Evolutionary conservation across 2,113 vertebrate species (phyloP), one percentile per base, ranked within the genome.

Genomic region (Tonatia bakeri): DNA sequence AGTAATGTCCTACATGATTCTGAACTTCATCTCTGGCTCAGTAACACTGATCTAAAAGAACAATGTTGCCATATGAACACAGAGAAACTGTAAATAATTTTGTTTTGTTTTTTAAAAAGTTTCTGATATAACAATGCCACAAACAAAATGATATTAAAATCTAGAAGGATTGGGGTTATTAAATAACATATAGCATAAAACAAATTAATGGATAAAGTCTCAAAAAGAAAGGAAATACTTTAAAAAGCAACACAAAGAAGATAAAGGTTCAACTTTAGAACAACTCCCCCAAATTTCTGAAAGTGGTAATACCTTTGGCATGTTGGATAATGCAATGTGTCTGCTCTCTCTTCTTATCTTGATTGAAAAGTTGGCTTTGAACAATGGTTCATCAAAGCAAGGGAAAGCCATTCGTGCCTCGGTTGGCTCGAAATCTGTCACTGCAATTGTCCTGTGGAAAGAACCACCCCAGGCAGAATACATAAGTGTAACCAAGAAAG

Each of bases 371-470:
- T 94, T 65, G 0, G 98, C 98, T 97, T 99, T 99, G 98, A 99
- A 98, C 2, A 98, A 97, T 14, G 98, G 98, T 92, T 99, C 98
- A 24, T 99, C 98, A 72, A 99, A 99, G 94, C 98, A 99, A 52
- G 98, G 98, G 64, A 99, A 99, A 11, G 98, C 98, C 92, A 98
- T 98, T 7, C 98, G 96, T 65, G 98, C 98, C 33, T 98, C 96
- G 0, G 98, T 99, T 3, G 98, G 94, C 95, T 99, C 98, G 98
- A 99, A 99, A 98, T 99, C 98, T 4, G 33, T 89, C 10, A 90
- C 65, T 56, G 67, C 61, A 67, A 99, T 96, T 75, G 98, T 82
- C 95, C 99, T 99, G 87, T 59, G 47, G 79, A 96, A 54, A 90
- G 47, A 95, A 64, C 19, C 10, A 72, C 8, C 47, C 17, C 26